These are phyloP conservation scores for Boloria selene DNA, from an alignment of 2,888 invertebrate genomes.

Conservation along the genomic window DNA sequence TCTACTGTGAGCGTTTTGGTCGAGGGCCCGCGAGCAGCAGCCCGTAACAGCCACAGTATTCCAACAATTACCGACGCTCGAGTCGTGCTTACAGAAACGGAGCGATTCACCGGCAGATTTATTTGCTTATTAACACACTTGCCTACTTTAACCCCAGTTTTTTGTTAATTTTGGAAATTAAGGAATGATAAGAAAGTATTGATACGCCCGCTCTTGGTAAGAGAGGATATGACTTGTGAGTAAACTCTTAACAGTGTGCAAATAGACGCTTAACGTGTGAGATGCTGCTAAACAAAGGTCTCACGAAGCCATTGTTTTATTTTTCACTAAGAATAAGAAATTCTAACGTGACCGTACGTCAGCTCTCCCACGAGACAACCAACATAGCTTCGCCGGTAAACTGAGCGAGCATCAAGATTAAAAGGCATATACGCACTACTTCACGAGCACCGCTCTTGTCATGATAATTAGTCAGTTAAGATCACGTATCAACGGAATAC, in stretches of 20 bases:
- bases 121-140: constrained; percentile 54
- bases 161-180: background rate
- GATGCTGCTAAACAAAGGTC: constrained; percentile 49
- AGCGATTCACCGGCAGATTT: constrained; percentile 61
- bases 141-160: constrained; percentile 44
- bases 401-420: constrained; percentile 64
- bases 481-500: constrained; percentile 1
- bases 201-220: constrained; percentile 8
- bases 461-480: constrained; percentile 22
- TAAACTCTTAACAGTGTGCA: constrained; percentile 11
- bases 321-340: constrained; percentile 66
- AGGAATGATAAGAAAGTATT: constrained; percentile 16
- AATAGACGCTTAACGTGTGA: constrained; percentile 4
- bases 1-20: constrained; percentile 62
- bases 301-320: constrained; percentile 76
- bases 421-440: constrained; percentile 51
- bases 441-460: constrained; percentile 36
- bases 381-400: constrained; percentile 43
- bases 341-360: constrained; percentile 59
- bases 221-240: constrained; percentile 22
- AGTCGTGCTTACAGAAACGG: constrained; percentile 65
- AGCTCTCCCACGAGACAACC: constrained; percentile 63
- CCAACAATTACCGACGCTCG: constrained; percentile 77
- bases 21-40: constrained; percentile 77
- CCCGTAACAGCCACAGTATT: constrained; percentile 75